These are phyloP conservation scores for Entomobrya proxima DNA, from an alignment of 2,888 invertebrate genomes.

Conservation along the genomic window DNA sequence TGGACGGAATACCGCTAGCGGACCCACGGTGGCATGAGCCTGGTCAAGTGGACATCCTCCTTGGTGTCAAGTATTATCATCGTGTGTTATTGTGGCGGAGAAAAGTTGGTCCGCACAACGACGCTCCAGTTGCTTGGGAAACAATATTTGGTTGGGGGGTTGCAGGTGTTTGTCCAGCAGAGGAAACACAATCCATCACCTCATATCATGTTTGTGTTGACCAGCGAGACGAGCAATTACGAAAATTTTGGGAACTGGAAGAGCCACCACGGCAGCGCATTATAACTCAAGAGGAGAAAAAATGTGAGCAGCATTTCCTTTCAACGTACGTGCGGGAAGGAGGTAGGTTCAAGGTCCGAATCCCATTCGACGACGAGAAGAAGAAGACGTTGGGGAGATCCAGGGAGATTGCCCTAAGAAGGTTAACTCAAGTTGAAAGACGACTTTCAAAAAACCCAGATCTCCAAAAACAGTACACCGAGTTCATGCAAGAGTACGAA, in stretches of 20 bases:
- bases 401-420: neutral
- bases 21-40: neutral
- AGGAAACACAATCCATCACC: neutral
- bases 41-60: neutral
- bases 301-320: slow-evolving; percentile 13
- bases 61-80: neutral
- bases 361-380: slow-evolving; percentile 43
- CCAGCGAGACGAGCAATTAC: neutral
- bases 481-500: slow-evolving; percentile 74
- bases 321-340: neutral
- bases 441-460: slow-evolving; percentile 39
- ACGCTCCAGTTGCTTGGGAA: neutral
- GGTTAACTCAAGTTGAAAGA: slow-evolving; percentile 32
- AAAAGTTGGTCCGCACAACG: neutral
- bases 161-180: too few relatives aligned
- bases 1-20: neutral
- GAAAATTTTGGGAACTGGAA: slow-evolving; percentile 59
- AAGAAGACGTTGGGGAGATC: neutral
- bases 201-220: neutral
- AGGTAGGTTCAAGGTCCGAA: slow-evolving; percentile 29
- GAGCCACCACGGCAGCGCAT: neutral
- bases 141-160: slow-evolving; percentile 2
- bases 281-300: slow-evolving; percentile 23
- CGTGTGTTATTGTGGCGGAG: too few relatives aligned
- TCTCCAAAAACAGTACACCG: slow-evolving; percentile 63